These are phyloP conservation scores for Loriculus beryllinus DNA, from an alignment of 2,797 vertebrate genomes.

Conservation along the genomic window DNA sequence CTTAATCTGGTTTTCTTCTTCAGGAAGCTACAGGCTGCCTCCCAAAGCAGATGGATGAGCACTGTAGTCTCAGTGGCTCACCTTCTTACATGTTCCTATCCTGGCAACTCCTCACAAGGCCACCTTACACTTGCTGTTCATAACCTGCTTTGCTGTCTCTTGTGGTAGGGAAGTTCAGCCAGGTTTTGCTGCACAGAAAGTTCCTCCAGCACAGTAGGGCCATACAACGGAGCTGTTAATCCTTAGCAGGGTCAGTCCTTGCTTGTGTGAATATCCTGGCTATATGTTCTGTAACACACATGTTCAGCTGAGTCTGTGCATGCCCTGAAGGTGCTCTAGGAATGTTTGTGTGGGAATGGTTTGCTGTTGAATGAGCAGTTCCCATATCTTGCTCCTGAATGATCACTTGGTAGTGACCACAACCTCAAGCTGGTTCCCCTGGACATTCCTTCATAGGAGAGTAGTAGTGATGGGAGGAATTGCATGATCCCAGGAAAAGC, in stretches of 20 bases:
- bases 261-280: not conserved
- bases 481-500: not conserved
- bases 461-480: not conserved
- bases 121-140: not conserved
- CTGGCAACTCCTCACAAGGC: not conserved
- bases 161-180: not conserved
- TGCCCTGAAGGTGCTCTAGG: not conserved
- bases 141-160: not conserved
- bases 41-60: not conserved
- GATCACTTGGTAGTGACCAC: not conserved
- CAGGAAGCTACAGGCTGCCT: not conserved
- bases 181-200: not conserved
- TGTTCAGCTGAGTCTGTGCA: not conserved
- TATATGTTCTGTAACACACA: not conserved
- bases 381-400: not conserved
- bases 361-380: not conserved
- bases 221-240: rapidly evolving
- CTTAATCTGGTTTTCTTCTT: not conserved
- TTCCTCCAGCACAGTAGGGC: not conserved
- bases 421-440: not conserved
- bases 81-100: not conserved
- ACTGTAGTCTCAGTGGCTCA: not conserved
- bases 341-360: not conserved
- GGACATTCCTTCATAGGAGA: not conserved
- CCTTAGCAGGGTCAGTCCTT: not conserved